Base-by-base conservation (phyloP, 1,140 invertebrate genomes). In the Protaetia brevitarsis region DNA sequence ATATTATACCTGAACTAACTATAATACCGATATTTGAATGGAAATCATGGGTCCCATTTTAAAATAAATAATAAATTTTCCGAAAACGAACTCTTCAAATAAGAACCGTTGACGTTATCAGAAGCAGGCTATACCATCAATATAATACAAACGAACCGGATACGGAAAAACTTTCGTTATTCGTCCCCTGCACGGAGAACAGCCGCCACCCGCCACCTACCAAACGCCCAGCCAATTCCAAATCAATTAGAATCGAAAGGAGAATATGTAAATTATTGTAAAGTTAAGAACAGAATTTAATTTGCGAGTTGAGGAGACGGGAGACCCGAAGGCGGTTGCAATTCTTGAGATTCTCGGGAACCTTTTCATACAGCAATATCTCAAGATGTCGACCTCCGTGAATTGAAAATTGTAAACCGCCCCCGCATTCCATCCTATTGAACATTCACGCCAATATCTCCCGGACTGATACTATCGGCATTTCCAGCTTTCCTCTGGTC, bases 391-490 rank as follows among this genome's bases (percentile, higher is more conserved):
- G 51, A 34, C 64, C 28, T 65, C 64, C 56, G 56, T 65, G 64
- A 65, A 65, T 65, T 65, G 64, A 65, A 65, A 65, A 59, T 65
- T 65, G 64, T 65, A 65, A 65, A 65, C 64, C 64, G 45, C 64
- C 64, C 64, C 41, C 63, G 34, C 64, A 57, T 57, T 65, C 56
- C 64, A 23, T 59, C 19, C 56, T 51, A 30, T 65, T 36, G 21
- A 59, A 65, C 64, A 65, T 65, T 65, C 63, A 65, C 63, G 45
- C 63, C 63, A 65, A 65, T 65, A 65, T 65, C 51, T 19, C 29
- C 29, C 23, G n/a, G 57, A 59, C 57, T 59, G 57, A 59, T 59
- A 31, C 57, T 59, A 28, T 59, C 57, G 41, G 41, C 41, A 51
- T 51, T 51, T 51, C 16, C 41, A 51, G 41, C 11, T 51, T 23